Percentiles rank a stretch among this genome's conserved stretches.
Evolutionary conservation across 2,888 invertebrate species (phyloP).

Genomic region (Tenthredo scrophulariae): DNA sequence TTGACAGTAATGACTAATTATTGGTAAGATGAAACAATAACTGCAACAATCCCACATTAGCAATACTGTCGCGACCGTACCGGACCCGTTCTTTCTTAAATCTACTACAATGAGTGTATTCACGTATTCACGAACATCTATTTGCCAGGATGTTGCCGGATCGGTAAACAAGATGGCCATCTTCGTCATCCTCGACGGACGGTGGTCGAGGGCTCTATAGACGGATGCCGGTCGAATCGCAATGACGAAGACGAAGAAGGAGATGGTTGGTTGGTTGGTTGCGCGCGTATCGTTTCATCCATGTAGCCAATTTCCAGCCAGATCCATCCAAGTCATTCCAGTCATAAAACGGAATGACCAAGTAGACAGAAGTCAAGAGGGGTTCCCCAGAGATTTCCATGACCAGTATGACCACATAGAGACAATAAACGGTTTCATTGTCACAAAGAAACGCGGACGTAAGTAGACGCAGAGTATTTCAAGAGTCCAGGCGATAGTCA

Average conservation of each 20-base stretch:
- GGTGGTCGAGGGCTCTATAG: conserved; percentile 92
- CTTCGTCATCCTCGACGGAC: conserved; percentile 99
- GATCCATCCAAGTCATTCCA: not conserved
- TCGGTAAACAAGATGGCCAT: conserved; percentile 99
- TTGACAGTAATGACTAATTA: conserved; percentile 46
- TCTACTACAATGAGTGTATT: conserved; percentile 78
- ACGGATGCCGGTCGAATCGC: conserved; percentile 60
- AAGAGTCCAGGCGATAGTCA: conserved; percentile 42
- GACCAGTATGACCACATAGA: conserved; percentile 58
- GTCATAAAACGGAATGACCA: not conserved
- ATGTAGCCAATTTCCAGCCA: not conserved
- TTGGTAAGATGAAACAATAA: conserved; percentile 22
- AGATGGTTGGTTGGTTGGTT: not conserved
- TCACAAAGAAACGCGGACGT: conserved; percentile 61
- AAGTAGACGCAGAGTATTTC: conserved; percentile 56
- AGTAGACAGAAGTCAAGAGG: conserved; percentile 9
- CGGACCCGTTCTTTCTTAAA: conserved; percentile 65
- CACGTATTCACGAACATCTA: conserved; percentile 97
- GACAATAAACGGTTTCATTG: conserved; percentile 60
- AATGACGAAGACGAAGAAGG: not conserved
- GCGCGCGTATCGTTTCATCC: not conserved
- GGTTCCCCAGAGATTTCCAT: not conserved
- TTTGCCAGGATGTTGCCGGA: conserved; percentile 99
- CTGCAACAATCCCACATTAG: conserved; percentile 24
- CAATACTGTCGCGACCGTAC: conserved; percentile 47